phyloP scores from a whole-genome alignment of 2,888 invertebrate genomes.

The Charanyca ferruginea region DNA sequence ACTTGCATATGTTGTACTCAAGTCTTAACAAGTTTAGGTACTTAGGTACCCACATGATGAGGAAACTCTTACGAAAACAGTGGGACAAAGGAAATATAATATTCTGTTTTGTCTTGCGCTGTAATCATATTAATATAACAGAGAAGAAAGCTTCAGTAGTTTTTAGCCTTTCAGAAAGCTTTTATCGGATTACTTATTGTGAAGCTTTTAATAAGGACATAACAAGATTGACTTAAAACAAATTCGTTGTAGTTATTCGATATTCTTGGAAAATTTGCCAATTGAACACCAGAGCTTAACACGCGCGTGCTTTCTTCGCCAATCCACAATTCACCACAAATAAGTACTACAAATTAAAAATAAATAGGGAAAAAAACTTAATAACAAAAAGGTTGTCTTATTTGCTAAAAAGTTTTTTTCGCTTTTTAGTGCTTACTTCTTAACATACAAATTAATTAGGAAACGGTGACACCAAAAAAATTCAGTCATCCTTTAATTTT shows the following conservation, averaged over 20 bases:
- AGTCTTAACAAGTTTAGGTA: background rate
- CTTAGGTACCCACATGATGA: background rate
- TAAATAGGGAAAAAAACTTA: too few relatives aligned
- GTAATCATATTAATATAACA: slow-evolving; percentile 27
- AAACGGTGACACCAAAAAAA: too few relatives aligned
- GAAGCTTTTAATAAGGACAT: slow-evolving; percentile 16
- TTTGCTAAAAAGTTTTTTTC: too few relatives aligned
- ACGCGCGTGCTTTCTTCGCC: too few relatives aligned
- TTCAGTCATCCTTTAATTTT: too few relatives aligned
- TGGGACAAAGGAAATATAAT: slow-evolving; percentile 2
- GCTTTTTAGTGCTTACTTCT: too few relatives aligned
- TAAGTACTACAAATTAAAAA: too few relatives aligned
- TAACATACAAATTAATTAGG: too few relatives aligned
- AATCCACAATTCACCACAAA: too few relatives aligned
- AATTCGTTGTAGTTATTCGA: background rate
- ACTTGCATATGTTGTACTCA: background rate
- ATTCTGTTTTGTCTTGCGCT: slow-evolving; percentile 11
- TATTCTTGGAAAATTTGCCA: background rate
- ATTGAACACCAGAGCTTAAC: too few relatives aligned
- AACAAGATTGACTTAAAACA: background rate
- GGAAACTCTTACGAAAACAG: background rate
- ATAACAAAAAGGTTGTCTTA: too few relatives aligned
- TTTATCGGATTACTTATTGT: slow-evolving; percentile 26
- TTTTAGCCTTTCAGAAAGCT: slow-evolving; percentile 18
- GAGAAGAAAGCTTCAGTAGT: slow-evolving; percentile 13